These are phyloP conservation scores for Caenorhabditis inopinata DNA, from an alignment of 1,140 invertebrate genomes.

Conservation along the genomic window DNA sequence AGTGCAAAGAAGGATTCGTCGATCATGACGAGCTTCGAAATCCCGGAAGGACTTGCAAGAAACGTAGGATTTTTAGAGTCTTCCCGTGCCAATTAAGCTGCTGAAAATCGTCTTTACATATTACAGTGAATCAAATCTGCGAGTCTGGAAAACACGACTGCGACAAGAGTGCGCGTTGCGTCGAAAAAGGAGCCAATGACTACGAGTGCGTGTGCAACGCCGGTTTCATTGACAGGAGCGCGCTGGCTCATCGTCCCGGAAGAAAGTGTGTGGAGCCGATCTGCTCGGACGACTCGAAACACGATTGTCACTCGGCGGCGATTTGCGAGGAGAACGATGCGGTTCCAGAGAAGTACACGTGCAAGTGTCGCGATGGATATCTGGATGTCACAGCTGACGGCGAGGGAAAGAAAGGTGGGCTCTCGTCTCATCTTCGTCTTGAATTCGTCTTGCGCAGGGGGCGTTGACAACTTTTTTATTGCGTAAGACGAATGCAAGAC, in stretches of 20 bases:
- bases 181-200: constrained; percentile 53
- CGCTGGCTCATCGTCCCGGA: constrained; percentile 20
- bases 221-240: constrained; percentile 42
- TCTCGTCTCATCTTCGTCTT: too few relatives aligned
- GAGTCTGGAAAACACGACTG: constrained; percentile 57
- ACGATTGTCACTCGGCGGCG: constrained; percentile 51
- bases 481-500: too few relatives aligned
- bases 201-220: constrained; percentile 54
- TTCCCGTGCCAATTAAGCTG: neutral
- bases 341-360: constrained; percentile 51
- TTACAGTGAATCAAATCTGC: constrained; percentile 57
- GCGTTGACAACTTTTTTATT: too few relatives aligned
- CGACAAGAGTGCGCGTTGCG: constrained; percentile 62
- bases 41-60: constrained; percentile 62
- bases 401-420: neutral
- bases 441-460: too few relatives aligned
- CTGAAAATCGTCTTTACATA: too few relatives aligned
- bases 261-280: constrained; percentile 45
- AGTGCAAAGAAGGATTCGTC: constrained; percentile 60
- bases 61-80: constrained; percentile 20
- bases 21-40: constrained; percentile 64
- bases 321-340: constrained; percentile 49
- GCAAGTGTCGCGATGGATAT: constrained; percentile 51
- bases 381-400: constrained; percentile 30
- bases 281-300: constrained; percentile 46